phyloP scores from a whole-genome alignment of 2,797 vertebrate genomes.

The Lutjanus argentimaculatus region DNA sequence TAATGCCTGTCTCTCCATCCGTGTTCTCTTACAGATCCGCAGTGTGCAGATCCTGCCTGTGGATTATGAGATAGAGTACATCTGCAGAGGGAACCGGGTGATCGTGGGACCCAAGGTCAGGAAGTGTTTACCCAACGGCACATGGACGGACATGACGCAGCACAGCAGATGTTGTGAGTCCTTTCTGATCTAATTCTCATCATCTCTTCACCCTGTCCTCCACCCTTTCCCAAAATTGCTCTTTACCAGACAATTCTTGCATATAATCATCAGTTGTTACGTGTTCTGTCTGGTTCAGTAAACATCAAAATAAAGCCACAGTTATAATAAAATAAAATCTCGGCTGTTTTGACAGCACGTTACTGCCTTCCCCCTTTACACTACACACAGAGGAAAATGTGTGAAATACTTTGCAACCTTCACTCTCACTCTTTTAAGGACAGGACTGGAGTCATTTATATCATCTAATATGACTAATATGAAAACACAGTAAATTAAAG shows the following conservation, averaged over 20 bases:
- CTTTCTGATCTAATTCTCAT: not conserved
- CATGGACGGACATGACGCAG: constrained; percentile 92
- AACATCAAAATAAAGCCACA: constrained; percentile 3
- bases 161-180: constrained; percentile 93
- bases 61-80: constrained; percentile 97
- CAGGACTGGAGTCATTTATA: constrained; percentile 4
- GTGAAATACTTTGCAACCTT: constrained; percentile 25
- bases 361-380: not conserved
- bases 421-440: constrained; percentile 15
- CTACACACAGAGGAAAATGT: constrained; percentile 20
- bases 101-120: constrained; percentile 95
- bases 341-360: constrained; percentile 19
- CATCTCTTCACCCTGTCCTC: not conserved
- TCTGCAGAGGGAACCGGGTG: constrained; percentile 92
- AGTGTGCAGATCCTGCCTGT: constrained; percentile 92
- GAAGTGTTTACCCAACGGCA: constrained; percentile 92
- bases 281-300: not conserved
- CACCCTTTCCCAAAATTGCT: not conserved
- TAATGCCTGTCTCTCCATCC: constrained; percentile 31
- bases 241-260: not conserved
- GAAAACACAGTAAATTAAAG: constrained; percentile 1
- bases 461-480: not conserved
- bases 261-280: not conserved
- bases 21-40: constrained; percentile 86
- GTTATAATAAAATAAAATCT: constrained; percentile 6